Percentiles rank a stretch among this genome's conserved stretches.
Conservation (phyloP, 2,797 vertebrate species). For the Schizopygopsis pylzovi region DNA sequence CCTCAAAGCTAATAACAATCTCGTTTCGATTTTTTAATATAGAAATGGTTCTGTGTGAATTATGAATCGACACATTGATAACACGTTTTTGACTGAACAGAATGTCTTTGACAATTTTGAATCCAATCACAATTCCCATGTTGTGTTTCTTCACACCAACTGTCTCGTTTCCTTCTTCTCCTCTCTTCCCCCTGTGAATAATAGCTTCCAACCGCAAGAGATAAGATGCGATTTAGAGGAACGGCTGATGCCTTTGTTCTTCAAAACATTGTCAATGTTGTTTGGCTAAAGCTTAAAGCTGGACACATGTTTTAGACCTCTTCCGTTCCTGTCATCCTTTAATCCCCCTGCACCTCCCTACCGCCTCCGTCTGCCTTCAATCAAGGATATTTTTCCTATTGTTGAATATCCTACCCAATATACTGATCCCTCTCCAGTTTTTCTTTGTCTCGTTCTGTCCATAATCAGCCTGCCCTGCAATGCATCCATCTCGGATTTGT, state of each 20-base stretch:
- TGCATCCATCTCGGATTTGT: slow-evolving; percentile 41
- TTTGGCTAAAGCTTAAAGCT: slow-evolving; percentile 46
- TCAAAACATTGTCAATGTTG: slow-evolving; percentile 64
- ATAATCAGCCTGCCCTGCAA: slow-evolving; percentile 38
- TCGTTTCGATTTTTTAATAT: not conserved
- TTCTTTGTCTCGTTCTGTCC: slow-evolving; percentile 54
- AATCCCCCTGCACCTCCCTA: slow-evolving; percentile 33
- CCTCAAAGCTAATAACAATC: not conserved
- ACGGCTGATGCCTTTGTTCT: slow-evolving; percentile 80
- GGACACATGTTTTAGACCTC: slow-evolving; percentile 48
- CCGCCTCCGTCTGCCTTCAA: slow-evolving; percentile 11
- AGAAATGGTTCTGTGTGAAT: not conserved
- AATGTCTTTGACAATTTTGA: slow-evolving; percentile 70
- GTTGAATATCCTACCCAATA: slow-evolving; percentile 47
- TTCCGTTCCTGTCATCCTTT: slow-evolving; percentile 42
- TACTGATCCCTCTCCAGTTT: slow-evolving; percentile 50
- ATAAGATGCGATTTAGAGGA: slow-evolving; percentile 72
- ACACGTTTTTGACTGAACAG: slow-evolving; percentile 52
- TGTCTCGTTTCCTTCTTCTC: slow-evolving; percentile 28
- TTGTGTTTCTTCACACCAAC: slow-evolving; percentile 72
- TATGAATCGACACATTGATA: not conserved
- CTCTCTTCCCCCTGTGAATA: slow-evolving; percentile 66
- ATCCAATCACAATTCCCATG: slow-evolving; percentile 69
- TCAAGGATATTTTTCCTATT: slow-evolving; percentile 35
- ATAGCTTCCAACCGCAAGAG: slow-evolving; percentile 66